These are phyloP conservation scores for Anabacerthia variegaticeps DNA, from an alignment of 2,797 vertebrate species.

Conservation along the genomic window DNA sequence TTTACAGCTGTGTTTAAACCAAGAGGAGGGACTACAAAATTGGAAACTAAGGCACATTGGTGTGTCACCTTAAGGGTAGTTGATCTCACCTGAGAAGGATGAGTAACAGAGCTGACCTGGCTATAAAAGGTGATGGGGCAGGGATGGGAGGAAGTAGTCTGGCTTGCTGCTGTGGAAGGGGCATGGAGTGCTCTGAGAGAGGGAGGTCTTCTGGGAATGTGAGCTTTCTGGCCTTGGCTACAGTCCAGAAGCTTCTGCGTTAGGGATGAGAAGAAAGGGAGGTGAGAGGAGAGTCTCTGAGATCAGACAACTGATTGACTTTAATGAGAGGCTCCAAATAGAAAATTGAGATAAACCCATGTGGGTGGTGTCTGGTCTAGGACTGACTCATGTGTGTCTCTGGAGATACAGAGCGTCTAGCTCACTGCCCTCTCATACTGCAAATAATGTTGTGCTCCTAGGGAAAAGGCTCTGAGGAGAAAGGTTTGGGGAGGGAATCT, in stretches of 20 bases:
- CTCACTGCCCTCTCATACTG: neutral
- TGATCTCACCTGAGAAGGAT: neutral
- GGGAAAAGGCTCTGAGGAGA: neutral
- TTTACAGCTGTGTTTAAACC: neutral
- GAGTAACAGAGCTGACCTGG: neutral
- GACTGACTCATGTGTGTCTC: neutral
- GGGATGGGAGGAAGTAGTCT: rapidly evolving
- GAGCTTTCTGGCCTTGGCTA: neutral
- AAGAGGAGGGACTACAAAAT: neutral
- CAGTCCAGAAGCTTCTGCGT: neutral
- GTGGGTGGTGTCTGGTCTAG: neutral
- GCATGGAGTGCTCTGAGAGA: neutral
- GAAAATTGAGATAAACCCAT: neutral
- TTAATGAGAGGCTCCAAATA: neutral
- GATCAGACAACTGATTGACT: neutral
- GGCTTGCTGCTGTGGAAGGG: rapidly evolving
- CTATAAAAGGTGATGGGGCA: neutral
- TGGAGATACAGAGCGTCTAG: neutral
- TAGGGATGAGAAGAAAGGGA: neutral
- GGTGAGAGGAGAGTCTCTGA: neutral
- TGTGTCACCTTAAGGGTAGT: rapidly evolving
- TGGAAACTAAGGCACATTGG: neutral
- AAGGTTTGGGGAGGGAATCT: neutral
- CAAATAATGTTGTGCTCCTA: neutral
- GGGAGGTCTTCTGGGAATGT: neutral